These are phyloP conservation scores for Catocala sponsa DNA, from an alignment of 2,888 invertebrate species.

Conservation along the genomic window DNA sequence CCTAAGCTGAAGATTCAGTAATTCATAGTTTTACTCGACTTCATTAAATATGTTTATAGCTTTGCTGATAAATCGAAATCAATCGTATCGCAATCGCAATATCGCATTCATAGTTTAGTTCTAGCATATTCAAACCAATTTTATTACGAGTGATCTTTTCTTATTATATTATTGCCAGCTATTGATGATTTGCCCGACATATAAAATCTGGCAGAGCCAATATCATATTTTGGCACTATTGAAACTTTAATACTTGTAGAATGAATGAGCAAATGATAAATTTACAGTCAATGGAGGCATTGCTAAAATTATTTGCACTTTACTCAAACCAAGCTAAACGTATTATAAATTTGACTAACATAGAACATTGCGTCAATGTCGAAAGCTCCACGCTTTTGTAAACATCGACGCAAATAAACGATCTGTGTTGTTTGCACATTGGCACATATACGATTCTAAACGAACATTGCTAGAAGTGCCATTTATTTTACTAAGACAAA, in stretches of 20 bases:
- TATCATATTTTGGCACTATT: neutral
- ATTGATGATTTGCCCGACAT: neutral
- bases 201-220: neutral
- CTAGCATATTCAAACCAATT: neutral
- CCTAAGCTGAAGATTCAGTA: neutral
- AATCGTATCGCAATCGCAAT: neutral
- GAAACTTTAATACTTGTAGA: neutral
- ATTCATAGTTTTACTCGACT: neutral
- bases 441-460: slow-evolving; percentile 61
- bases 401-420: slow-evolving; percentile 83
- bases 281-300: slow-evolving; percentile 15
- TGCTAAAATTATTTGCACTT: slow-evolving; percentile 12
- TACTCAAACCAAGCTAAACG: slow-evolving; percentile 26
- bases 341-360: slow-evolving; percentile 55
- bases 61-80: no score
- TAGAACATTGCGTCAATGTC: slow-evolving; percentile 75
- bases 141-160: neutral
- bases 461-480: slow-evolving; percentile 19
- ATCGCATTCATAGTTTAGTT: neutral
- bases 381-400: slow-evolving; percentile 72
- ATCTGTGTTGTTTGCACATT: slow-evolving; percentile 68
- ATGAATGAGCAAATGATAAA: slow-evolving; percentile 1
- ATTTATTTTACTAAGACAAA: slow-evolving; percentile 14
- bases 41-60: no score
- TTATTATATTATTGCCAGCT: neutral